Conservation (phyloP, 2,113 vertebrate species). For the Siphamia tubifer region DNA sequence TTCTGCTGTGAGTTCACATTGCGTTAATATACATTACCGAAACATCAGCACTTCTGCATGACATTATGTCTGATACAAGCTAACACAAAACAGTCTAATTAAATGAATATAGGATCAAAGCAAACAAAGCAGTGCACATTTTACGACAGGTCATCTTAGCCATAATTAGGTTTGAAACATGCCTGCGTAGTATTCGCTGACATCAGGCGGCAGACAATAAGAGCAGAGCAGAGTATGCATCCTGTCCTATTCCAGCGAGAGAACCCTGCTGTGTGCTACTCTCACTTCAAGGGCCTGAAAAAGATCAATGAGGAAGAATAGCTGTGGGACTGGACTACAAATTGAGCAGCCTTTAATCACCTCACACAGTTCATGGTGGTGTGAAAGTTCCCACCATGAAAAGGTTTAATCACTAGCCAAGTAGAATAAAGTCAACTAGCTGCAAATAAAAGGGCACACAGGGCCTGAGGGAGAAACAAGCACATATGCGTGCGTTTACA, state of each 20-base stretch:
- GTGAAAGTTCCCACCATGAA: slow-evolving; percentile 63
- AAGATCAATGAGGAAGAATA: slow-evolving; percentile 66
- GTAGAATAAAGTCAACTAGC: slow-evolving; percentile 63
- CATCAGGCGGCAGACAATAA: background rate
- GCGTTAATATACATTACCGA: no score
- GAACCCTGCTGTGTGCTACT: slow-evolving; percentile 28
- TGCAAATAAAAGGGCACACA: slow-evolving; percentile 54
- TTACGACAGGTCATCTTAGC: slow-evolving; percentile 17
- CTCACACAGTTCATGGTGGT: slow-evolving; percentile 62
- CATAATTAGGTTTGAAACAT: slow-evolving; percentile 10
- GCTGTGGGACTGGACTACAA: slow-evolving; percentile 64
- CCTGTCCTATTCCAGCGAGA: slow-evolving; percentile 33
- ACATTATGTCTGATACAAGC: background rate
- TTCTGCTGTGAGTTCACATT: no score
- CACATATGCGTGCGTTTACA: background rate
- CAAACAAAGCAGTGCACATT: background rate
- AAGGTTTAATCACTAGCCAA: slow-evolving; percentile 69
- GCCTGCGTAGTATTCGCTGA: slow-evolving; percentile 15
- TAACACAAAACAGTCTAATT: background rate
- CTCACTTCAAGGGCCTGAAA: slow-evolving; percentile 56
- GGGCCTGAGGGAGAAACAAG: slow-evolving; percentile 13
- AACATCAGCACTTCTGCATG: background rate
- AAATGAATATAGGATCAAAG: slow-evolving; percentile 2
- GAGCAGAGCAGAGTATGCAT: background rate
- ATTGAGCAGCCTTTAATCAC: slow-evolving; percentile 74